phyloP scores from a whole-genome alignment of 2,888 invertebrate species.

The Eilema caniola region DNA sequence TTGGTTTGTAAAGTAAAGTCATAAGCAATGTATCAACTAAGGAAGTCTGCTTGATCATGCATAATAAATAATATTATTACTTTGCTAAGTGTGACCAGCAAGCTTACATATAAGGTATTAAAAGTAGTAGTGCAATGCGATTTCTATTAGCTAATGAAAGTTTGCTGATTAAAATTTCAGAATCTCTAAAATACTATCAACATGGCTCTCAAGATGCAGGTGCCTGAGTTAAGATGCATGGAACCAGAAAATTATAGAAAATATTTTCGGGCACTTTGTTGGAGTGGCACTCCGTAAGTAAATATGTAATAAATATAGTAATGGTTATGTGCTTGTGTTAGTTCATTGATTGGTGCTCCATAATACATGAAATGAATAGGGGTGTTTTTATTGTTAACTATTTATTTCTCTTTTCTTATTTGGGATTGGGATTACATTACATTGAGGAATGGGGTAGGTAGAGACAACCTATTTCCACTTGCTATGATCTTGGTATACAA shows the following conservation, averaged over 20 bases:
- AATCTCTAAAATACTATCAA: constrained; percentile 41
- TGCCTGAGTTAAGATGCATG: constrained; percentile 77
- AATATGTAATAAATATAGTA: neutral
- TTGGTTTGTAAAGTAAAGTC: too few species aligned
- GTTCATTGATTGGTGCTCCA: too few species aligned
- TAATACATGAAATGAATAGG: too few species aligned
- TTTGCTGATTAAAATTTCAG: constrained; percentile 48
- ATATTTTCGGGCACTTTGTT: constrained; percentile 75
- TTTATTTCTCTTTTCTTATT: too few species aligned
- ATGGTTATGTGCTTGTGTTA: neutral
- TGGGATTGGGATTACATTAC: too few species aligned
- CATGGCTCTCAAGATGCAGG: constrained; percentile 68
- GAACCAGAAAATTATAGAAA: constrained; percentile 80
- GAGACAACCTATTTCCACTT: too few species aligned
- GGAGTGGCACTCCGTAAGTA: constrained; percentile 75
- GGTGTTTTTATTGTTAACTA: too few species aligned
- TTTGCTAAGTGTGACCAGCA: constrained; percentile 1
- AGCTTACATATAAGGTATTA: neutral
- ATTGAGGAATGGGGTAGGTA: too few species aligned
- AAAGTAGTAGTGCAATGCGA: neutral
- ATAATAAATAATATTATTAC: too few species aligned
- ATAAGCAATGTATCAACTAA: too few species aligned
- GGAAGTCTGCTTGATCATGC: too few species aligned
- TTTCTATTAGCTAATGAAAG: neutral
- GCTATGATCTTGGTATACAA: too few species aligned